Evolutionary conservation across 2,113 vertebrate species (phyloP).

Genomic region (Mirounga angustirostris): DNA sequence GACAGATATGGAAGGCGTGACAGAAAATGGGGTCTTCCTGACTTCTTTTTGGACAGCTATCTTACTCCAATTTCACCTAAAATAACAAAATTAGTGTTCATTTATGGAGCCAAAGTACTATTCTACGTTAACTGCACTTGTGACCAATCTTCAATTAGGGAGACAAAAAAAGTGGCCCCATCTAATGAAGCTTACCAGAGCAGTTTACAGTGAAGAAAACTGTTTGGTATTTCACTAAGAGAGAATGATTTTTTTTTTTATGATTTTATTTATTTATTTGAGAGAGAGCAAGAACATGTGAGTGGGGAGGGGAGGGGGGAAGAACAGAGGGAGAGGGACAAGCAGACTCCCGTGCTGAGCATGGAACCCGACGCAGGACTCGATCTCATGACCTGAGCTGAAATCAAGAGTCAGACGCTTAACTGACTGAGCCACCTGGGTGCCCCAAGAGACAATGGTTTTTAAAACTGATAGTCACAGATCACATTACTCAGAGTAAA

Average conservation of each 20-base stretch:
- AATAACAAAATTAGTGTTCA: slow-evolving; percentile 51
- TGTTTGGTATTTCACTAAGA: background rate
- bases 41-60: slow-evolving; percentile 15
- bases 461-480: slow-evolving; percentile 24
- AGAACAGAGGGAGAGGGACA: background rate
- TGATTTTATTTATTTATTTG: background rate
- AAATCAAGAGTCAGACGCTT: too few relatives aligned
- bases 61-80: slow-evolving; percentile 50
- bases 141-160: background rate
- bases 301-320: background rate
- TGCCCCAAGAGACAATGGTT: background rate
- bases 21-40: background rate
- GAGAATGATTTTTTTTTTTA: background rate
- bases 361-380: too few relatives aligned
- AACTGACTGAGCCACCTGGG: too few relatives aligned
- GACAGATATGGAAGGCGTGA: background rate
- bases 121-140: slow-evolving; percentile 20
- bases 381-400: too few relatives aligned
- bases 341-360: too few relatives aligned
- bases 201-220: slow-evolving; percentile 43
- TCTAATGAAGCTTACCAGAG: slow-evolving; percentile 3
- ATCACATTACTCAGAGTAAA: background rate
- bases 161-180: slow-evolving; percentile 24
- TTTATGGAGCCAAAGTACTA: slow-evolving; percentile 31
- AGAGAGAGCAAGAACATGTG: background rate